A percentile compares a stretch with the other conserved stretches of the same genome.
phyloP scores from a whole-genome alignment of 2,797 vertebrate genomes.

The Sebastes oblongus region DNA sequence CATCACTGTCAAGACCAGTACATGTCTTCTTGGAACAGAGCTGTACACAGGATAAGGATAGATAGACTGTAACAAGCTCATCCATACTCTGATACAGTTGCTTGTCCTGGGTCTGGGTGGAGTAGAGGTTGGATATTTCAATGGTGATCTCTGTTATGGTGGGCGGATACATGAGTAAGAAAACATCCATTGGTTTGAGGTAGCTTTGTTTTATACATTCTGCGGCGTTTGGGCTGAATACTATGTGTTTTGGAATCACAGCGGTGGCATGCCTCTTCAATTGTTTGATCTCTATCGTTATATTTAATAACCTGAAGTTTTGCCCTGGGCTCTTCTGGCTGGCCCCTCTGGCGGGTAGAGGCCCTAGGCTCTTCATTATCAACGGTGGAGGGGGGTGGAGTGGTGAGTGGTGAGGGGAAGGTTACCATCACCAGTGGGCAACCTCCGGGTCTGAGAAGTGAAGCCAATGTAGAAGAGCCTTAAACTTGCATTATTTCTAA shows the following conservation, averaged over 20 bases:
- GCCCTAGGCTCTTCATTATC: background rate
- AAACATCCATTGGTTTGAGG: background rate
- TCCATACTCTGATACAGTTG: background rate
- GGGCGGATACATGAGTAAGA: background rate
- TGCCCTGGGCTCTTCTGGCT: background rate
- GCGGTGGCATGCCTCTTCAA: background rate
- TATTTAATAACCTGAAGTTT: background rate
- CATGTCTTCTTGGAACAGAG: background rate
- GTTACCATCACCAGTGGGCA: background rate
- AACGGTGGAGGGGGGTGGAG: background rate
- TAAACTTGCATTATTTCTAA: no score
- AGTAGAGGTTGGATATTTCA: background rate
- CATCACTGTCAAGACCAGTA: background rate
- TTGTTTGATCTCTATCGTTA: background rate
- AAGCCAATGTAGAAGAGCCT: background rate
- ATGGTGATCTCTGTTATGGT: background rate
- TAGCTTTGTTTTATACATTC: slow-evolving; percentile 3
- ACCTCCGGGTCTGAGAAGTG: background rate
- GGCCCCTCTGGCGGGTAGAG: background rate
- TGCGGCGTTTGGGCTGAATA: background rate
- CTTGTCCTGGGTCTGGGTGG: background rate
- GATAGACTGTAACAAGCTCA: background rate
- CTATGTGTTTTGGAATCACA: background rate
- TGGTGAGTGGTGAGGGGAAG: background rate
- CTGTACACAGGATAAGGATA: background rate